These are phyloP conservation scores for Poeciliopsis presidionis DNA, from an alignment of 2,797 vertebrate genomes.

Conservation along the genomic window DNA sequence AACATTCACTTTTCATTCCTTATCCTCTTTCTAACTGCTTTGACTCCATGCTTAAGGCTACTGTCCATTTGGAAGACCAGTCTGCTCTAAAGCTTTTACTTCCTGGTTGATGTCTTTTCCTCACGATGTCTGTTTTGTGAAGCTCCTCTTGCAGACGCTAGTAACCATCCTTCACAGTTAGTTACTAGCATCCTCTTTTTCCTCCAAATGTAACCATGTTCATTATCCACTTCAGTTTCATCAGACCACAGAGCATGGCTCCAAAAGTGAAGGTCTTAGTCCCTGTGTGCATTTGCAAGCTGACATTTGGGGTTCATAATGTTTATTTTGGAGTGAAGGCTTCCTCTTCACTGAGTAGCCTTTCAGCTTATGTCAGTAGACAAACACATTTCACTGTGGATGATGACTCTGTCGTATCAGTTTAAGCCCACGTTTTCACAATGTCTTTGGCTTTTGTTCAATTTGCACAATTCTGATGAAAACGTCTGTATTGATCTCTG, in stretches of 20 bases:
- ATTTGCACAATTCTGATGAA: too few relatives aligned
- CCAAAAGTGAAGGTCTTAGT: background rate
- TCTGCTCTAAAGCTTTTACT: too few relatives aligned
- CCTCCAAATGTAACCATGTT: background rate
- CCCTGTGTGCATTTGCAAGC: background rate
- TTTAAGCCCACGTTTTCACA: too few relatives aligned
- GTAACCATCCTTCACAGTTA: background rate
- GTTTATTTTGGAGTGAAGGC: background rate
- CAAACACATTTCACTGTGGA: background rate
- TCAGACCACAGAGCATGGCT: background rate
- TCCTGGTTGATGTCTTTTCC: too few relatives aligned
- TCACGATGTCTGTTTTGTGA: too few relatives aligned
- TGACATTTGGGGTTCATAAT: background rate
- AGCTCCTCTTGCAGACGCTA: too few relatives aligned
- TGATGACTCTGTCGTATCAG: background rate
- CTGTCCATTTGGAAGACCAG: too few relatives aligned
- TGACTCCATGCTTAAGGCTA: too few relatives aligned
- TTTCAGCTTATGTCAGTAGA: background rate
- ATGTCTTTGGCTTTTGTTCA: too few relatives aligned
- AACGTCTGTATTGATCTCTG: too few relatives aligned
- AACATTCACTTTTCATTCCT: background rate
- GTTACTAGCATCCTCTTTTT: background rate
- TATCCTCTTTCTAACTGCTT: too few relatives aligned
- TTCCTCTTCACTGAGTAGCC: background rate
- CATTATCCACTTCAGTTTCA: background rate